Base-by-base conservation (phyloP, 2,113 vertebrate species). In the Sprattus sprattus region DNA sequence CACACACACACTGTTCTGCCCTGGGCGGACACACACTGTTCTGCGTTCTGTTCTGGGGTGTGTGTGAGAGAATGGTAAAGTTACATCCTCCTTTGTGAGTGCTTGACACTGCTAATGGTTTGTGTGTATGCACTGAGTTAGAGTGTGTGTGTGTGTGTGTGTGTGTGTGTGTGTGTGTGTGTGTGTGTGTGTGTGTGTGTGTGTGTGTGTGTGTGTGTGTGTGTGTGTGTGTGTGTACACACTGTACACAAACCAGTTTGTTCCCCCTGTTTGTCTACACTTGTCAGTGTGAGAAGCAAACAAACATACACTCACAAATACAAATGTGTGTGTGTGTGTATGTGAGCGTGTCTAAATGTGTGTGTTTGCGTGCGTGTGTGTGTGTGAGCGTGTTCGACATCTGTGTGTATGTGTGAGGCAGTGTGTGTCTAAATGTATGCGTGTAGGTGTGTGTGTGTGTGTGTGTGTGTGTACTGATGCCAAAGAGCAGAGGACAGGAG, bases 121-220 rank as follows among this genome's bases (percentile, higher is more conserved):
- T 60, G 54, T 60, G 18, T 60, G 54, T 60, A 20, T 22, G 54
- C 22, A 39, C 39, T 39, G n/a, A n/a, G 54, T 57, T 15, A 25
- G 60, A 25, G 60, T 64, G 60, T 64, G 60, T 64, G 20, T 64
- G 60, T 64, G 60, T 64, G 60, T 64, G 60, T 25, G 60, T 64
- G 60, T 25, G 20, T 64, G 4, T 67, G 18, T 67, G 6, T 67
- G 60, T 28, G 8, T 67, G 60, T 67, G 60, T 22, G 16, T 2
- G 60, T 67, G n/a, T n/a, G n/a, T 2, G 60, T 67, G n/a, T 54
- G 13, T 54, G 6, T 54, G 52, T 1, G 6, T 54, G 52, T 54
- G 52, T 54, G 52, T 54, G 13, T 81, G 49, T 39, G n/a, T 82
- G 81, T 60, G 80, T 84, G n/a, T 45, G 20, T 75, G 15, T 75